Base-by-base conservation (phyloP, 2,888 invertebrate genomes). In the Oligia fasciuncula region DNA sequence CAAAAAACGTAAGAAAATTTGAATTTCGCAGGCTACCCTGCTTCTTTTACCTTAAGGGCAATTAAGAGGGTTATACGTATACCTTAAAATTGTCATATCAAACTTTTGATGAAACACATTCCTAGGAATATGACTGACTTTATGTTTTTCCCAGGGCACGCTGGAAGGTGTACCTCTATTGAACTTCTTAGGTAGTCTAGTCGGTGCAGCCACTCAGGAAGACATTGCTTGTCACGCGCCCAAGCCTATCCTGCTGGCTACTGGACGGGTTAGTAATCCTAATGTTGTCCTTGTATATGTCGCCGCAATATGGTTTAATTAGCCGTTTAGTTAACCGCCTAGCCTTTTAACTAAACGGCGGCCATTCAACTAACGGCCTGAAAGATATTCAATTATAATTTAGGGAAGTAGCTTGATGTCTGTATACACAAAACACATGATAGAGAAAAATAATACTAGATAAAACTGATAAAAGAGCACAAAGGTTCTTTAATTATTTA, bases 221-320 rank as follows among this genome's bases (percentile, higher is more conserved):
- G 98, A 98, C 85, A 91, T 97, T 1, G 95, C 91, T 1, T 99
- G 98, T 87, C 99, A 99, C 51, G 95, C 95, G 3, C 98, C 98
- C 0, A 99, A 99, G 91, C 98, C 99, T 0, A 98, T 99, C 83
- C 95, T 99, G 2, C 95, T 99, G n/a, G 97, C 98, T 74, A 98
- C 98, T 5, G 99, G 99, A 83, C 97, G 98, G 94, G 98, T 98
- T 90, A 97, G 97, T 90, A 40, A 40, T 40, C 65, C 11, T 8
- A 35, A 35, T 62, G 5, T 43, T 43, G 0, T 43, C 1, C 43
- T 43, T 43, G 43, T 43, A 43, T 9, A 43, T 43, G 43, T 9
- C 43, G 43, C 43, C 8, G 43, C 43, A 9, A 43, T 9, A 8
- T 43, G 43, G 9, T 43, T 43, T 43, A 9, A 43, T 43, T 43